Evolutionary conservation across 2,113 vertebrate species (phyloP).

Genomic region (Naja naja): DNA sequence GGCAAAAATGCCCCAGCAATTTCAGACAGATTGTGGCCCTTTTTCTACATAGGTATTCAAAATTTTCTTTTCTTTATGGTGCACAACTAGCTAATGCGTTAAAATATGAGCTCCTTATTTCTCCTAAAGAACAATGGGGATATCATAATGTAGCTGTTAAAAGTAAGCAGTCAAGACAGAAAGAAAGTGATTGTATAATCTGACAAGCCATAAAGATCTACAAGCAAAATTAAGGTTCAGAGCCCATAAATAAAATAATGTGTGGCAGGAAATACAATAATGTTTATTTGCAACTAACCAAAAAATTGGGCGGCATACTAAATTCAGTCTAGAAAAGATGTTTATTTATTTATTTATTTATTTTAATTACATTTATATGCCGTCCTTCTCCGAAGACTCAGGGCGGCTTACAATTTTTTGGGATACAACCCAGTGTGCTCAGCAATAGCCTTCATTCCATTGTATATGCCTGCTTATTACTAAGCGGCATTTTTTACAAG

Average conservation of each 20-base stretch:
- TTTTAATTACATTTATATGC: too few relatives aligned
- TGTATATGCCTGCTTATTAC: too few relatives aligned
- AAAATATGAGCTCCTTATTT: slow-evolving; percentile 24
- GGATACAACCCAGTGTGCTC: too few relatives aligned
- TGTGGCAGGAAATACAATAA: slow-evolving; percentile 36
- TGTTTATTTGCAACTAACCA: slow-evolving; percentile 26
- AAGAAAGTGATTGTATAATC: slow-evolving; percentile 23
- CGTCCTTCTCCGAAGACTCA: too few relatives aligned
- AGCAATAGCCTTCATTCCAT: too few relatives aligned
- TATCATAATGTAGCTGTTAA: slow-evolving; percentile 43
- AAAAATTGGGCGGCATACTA: slow-evolving; percentile 44
- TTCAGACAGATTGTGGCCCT: neutral
- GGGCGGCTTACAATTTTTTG: too few relatives aligned
- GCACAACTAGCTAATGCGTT: neutral
- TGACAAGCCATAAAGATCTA: slow-evolving; percentile 34
- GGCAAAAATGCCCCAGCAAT: neutral
- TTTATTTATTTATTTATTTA: too few relatives aligned
- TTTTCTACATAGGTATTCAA: neutral
- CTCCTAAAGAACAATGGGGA: neutral
- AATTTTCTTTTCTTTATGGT: neutral
- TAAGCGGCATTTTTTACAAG: too few relatives aligned
- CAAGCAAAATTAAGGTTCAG: slow-evolving; percentile 39
- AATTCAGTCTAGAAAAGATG: slow-evolving; percentile 34
- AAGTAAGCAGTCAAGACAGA: slow-evolving; percentile 25
- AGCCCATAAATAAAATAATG: slow-evolving; percentile 23